Conservation (phyloP, 2,113 vertebrate species). For the Columba livia region DNA sequence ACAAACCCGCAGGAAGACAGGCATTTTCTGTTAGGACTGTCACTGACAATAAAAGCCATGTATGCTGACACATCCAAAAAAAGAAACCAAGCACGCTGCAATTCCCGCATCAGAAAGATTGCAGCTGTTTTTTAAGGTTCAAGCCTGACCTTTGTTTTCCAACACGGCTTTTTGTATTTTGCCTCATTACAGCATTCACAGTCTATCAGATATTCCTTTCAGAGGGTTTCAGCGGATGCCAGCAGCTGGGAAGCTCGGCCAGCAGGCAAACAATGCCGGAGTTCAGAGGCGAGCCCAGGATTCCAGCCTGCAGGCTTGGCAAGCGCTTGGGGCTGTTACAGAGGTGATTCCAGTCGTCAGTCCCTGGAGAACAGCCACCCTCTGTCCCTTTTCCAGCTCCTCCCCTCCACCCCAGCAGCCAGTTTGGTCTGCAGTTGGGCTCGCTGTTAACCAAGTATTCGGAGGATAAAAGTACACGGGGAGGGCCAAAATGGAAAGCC, state of each 20-base stretch:
- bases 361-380: constrained; percentile 50
- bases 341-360: constrained; percentile 28
- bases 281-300: constrained; percentile 39
- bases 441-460: not conserved
- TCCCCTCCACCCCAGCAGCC: not conserved
- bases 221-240: constrained; percentile 10
- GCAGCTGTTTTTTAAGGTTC: not conserved
- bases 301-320: constrained; percentile 61
- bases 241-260: constrained; percentile 57
- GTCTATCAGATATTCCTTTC: constrained; percentile 52
- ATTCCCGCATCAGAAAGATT: not conserved
- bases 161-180: constrained; percentile 38
- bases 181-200: constrained; percentile 32
- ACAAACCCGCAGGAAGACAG: not conserved
- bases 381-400: not conserved
- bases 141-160: constrained; percentile 52
- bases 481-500: constrained; percentile 19
- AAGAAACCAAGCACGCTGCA: not conserved
- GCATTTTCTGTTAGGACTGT: not conserved
- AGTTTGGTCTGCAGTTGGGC: not conserved
- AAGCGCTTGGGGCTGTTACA: not conserved
- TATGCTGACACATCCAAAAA: not conserved
- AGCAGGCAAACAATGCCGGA: constrained; percentile 34
- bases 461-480: not conserved
- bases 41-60: not conserved